Conservation (phyloP, 2,888 invertebrate genomes). For the Synergus laeviventris region DNA sequence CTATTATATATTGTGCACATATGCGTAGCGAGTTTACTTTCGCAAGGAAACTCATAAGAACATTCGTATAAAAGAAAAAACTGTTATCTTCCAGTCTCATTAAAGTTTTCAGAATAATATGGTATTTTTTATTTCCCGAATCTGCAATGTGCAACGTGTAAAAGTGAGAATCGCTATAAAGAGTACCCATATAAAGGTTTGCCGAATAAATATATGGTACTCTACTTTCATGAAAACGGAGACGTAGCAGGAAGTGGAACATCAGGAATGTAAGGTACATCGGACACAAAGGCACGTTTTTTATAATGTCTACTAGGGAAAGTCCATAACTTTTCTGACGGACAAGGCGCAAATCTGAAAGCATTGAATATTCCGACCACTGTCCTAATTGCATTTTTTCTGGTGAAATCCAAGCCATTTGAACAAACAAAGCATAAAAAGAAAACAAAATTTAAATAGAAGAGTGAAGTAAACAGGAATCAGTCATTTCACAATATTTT, state of each 20-base stretch:
- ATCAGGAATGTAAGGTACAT: conserved; percentile 26
- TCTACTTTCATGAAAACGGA: conserved; percentile 39
- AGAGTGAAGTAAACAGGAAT: background rate
- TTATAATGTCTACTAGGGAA: conserved; percentile 30
- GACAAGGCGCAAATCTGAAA: conserved; percentile 28
- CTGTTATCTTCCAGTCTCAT: background rate
- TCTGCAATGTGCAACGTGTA: background rate
- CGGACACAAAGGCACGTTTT: conserved; percentile 29
- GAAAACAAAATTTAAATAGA: background rate
- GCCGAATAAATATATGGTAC: conserved; percentile 25
- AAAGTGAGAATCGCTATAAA: conserved; percentile 18
- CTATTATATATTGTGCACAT: conserved; percentile 10
- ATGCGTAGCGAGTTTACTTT: conserved; percentile 6
- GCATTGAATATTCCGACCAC: conserved; percentile 17
- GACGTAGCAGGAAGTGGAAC: conserved; percentile 26
- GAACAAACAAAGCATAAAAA: background rate
- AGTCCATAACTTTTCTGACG: conserved; percentile 31
- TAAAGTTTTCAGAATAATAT: background rate
- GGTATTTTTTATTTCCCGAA: too few species aligned
- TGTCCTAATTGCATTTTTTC: conserved; percentile 34
- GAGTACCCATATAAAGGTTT: conserved; percentile 30
- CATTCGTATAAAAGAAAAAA: conserved; percentile 11
- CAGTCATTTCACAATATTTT: too few species aligned
- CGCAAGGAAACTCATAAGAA: conserved; percentile 13
- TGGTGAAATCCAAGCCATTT: background rate